These are phyloP conservation scores for Amphipoea oculea DNA, from an alignment of 2,888 invertebrate genomes.

Conservation along the genomic window DNA sequence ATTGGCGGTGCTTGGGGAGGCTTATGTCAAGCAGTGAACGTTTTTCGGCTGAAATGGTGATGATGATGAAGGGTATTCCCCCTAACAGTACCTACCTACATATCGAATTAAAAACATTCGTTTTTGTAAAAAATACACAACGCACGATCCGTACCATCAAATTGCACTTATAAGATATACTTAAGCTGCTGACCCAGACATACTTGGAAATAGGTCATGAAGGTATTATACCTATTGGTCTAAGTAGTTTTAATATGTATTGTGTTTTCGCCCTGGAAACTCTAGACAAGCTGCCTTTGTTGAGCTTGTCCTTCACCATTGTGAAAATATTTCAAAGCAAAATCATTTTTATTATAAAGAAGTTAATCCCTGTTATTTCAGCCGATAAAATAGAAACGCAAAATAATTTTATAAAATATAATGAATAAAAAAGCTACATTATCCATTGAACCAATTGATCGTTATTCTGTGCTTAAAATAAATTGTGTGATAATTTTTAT, in stretches of 20 bases:
- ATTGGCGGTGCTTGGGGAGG: no score
- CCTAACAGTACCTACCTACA: neutral
- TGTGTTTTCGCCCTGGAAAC: neutral
- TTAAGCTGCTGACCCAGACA: neutral
- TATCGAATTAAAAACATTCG: neutral
- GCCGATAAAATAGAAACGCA: neutral
- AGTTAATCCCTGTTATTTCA: neutral
- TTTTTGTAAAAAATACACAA: neutral
- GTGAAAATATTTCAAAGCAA: neutral
- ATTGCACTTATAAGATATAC: neutral
- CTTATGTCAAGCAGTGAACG: no score
- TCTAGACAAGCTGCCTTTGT: neutral
- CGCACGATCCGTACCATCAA: neutral
- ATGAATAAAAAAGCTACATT: neutral
- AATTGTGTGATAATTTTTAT: constrained; percentile 4
- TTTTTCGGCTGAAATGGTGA: no score
- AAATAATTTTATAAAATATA: neutral
- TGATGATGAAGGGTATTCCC: no score
- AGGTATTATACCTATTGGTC: neutral
- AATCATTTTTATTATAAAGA: neutral
- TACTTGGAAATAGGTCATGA: neutral
- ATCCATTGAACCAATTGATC: neutral
- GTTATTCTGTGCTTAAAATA: neutral
- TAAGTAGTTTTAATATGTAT: neutral
- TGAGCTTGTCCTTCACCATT: neutral